Percentiles rank a stretch among this genome's conserved stretches.
These are phyloP conservation scores for Oophaga pumilio DNA, from an alignment of 2,113 vertebrate genomes.

Conservation along the genomic window DNA sequence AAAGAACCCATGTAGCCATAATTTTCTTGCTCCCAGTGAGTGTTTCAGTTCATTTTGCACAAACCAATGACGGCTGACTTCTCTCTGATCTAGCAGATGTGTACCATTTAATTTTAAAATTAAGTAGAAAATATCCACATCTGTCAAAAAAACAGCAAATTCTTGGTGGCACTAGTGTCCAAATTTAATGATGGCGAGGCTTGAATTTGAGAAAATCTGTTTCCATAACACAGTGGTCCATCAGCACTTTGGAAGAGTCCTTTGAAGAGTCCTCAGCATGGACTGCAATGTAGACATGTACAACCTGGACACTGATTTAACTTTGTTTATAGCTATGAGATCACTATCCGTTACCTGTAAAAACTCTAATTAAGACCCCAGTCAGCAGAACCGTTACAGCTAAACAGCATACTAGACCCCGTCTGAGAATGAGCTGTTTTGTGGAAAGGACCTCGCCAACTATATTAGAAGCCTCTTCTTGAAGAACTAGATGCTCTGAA, in stretches of 20 bases:
- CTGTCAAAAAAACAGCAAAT: too few species aligned
- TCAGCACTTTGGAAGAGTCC: neutral
- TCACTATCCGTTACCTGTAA: slow-evolving; percentile 45
- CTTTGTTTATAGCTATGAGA: neutral
- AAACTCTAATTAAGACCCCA: slow-evolving; percentile 38
- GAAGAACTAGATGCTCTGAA: neutral
- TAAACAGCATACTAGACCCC: slow-evolving; percentile 9
- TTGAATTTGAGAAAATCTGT: neutral
- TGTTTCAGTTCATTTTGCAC: too few species aligned
- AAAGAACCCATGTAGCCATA: too few species aligned
- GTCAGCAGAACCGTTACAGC: slow-evolving; percentile 9
- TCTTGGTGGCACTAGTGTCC: neutral
- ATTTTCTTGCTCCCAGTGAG: too few species aligned
- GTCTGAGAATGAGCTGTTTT: slow-evolving; percentile 48
- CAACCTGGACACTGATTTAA: neutral
- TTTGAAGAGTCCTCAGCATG: neutral
- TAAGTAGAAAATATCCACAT: too few species aligned
- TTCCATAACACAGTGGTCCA: neutral
- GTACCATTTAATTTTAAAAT: too few species aligned
- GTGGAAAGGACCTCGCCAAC: slow-evolving; percentile 23
- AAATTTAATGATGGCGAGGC: neutral
- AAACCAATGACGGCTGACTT: too few species aligned
- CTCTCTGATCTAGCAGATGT: too few species aligned
- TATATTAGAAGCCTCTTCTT: slow-evolving; percentile 22
- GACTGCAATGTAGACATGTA: neutral